Evolutionary conservation across 2,888 invertebrate species (phyloP), one percentile per base, ranked within the genome.

Genomic region (Deroplatys truncata): DNA sequence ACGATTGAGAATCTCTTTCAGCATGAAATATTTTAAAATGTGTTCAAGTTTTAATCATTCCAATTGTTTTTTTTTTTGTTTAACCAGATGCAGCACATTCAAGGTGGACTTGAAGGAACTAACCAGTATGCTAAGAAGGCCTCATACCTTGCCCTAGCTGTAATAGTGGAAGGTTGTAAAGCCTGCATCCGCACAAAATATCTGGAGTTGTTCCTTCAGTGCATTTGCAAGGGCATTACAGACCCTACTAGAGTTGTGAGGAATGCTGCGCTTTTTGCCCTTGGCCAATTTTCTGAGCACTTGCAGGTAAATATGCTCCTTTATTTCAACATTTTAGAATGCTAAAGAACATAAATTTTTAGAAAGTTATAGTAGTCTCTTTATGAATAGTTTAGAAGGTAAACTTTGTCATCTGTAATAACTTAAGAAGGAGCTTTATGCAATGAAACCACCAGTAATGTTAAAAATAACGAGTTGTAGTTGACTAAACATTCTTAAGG

Each of bases 271-370:
- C 95, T 97, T 86, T 97, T 97, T 93, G 96, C 97, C 0, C 94
- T 97, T 8, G 97, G 97, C 0, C 97, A 97, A 93, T 97, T 97
- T 93, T 96, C 97, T 0, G 97, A 97, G 93, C 95, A 96, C 93
- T 93, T 97, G 86, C 97, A 96, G 93, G 95, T 95, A 92, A 90
- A 86, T 56, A 5, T 72, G 20, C 20, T 0, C 5, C 56, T 56
- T 56, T 20, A 2, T 1, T 72, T 72, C 56, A 20, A 25, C 1
- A 13, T 87, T 13, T 84, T 25, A 31, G 2, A 16, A 31, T 25
- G 8, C 28, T n/a, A 49, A n/a, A 87, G 20, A 72, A 72, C 4
- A 7, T 20, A 84, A 4, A 43, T 43, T 13, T 43, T 43, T 43
- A 43, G 43, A 43, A 43, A 43, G 13, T 43, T 43, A 13, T 43